Evolutionary conservation across 2,797 vertebrate species (phyloP).

Genomic region (Hipposideros larvatus): DNA sequence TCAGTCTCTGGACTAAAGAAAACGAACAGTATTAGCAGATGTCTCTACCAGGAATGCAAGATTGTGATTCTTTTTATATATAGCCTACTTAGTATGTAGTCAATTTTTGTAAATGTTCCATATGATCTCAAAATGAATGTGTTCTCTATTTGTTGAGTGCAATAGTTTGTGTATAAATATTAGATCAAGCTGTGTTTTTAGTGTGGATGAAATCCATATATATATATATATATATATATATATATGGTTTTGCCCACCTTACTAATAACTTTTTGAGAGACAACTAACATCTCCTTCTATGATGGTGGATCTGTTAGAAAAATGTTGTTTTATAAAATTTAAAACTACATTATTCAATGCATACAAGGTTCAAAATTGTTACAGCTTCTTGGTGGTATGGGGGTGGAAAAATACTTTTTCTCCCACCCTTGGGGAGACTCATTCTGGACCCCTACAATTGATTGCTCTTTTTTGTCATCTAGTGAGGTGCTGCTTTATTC

Average conservation of each 20-base stretch:
- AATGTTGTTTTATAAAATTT: constrained; percentile 2
- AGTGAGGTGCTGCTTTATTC: constrained; percentile 39
- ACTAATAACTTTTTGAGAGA: constrained; percentile 35
- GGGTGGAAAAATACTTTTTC: background rate
- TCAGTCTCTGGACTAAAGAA: background rate
- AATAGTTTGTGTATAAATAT: constrained; percentile 40
- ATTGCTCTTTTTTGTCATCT: constrained; percentile 26
- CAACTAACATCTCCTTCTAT: constrained; percentile 26
- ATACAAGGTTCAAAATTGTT: constrained; percentile 46
- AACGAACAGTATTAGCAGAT: constrained; percentile 18
- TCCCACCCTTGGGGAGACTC: background rate
- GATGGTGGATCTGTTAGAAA: background rate
- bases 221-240: background rate
- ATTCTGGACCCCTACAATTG: background rate
- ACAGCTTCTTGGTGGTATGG: background rate
- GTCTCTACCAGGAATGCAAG: background rate
- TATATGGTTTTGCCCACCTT: background rate
- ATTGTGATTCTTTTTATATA: constrained; percentile 14
- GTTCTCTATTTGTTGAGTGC: background rate
- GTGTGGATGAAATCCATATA: background rate
- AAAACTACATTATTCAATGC: background rate
- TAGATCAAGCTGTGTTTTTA: constrained; percentile 6
- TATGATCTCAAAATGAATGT: constrained; percentile 28
- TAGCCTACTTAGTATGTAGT: background rate
- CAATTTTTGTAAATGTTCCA: constrained; percentile 13